phyloP scores from a whole-genome alignment of 2,888 invertebrate species.

The Zonitis immaculata region DNA sequence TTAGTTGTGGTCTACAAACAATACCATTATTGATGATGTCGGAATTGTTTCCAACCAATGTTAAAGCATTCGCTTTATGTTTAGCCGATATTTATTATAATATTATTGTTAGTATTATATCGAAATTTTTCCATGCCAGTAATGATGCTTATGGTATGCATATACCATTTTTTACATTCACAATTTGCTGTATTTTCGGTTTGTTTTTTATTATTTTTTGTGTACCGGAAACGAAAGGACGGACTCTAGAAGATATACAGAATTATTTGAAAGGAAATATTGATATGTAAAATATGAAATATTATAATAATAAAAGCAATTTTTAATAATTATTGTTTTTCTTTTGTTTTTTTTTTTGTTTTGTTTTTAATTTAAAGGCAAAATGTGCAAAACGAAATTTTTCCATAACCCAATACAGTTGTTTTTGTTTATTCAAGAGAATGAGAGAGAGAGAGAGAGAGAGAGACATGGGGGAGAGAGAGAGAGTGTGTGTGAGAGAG shows the following conservation, averaged over 20 bases:
- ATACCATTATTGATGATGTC: constrained; percentile 53
- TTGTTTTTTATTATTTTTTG: constrained; percentile 46
- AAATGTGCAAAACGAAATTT: no score
- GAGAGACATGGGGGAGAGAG: no score
- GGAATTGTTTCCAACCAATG: constrained; percentile 55
- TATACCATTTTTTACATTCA: constrained; percentile 50
- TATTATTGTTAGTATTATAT: constrained; percentile 48
- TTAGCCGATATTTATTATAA: constrained; percentile 54
- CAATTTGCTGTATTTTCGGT: constrained; percentile 43
- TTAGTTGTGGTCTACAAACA: constrained; percentile 53
- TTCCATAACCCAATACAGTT: no score
- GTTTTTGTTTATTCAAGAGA: no score
- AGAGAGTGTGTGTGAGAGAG: no score
- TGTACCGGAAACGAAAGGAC: constrained; percentile 54
- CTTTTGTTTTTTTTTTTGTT: no score
- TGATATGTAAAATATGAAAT: not conserved
- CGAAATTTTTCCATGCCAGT: constrained; percentile 49
- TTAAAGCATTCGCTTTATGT: constrained; percentile 55
- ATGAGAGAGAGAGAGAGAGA: no score
- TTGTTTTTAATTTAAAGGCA: no score
- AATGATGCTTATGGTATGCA: constrained; percentile 46
- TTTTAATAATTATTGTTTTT: no score
- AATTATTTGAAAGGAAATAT: constrained; percentile 29
- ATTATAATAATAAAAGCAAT: no score
- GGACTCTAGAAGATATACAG: constrained; percentile 52